phyloP scores from a whole-genome alignment of 2,888 invertebrate species.

The Catocala nupta region DNA sequence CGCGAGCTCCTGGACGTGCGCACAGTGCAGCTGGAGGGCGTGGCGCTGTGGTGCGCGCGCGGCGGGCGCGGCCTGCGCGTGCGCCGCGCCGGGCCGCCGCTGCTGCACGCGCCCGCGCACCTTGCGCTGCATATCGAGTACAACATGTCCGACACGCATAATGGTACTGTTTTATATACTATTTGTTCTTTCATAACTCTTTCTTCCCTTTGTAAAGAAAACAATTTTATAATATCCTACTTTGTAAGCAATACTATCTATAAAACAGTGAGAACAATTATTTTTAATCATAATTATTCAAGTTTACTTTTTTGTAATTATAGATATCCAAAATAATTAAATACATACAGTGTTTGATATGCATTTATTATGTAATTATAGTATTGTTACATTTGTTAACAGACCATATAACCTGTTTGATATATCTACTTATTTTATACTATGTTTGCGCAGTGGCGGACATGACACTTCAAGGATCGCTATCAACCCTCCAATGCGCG shows the following conservation, averaged over 20 bases:
- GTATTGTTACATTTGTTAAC: too few species aligned
- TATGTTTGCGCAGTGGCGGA: constrained; percentile 89
- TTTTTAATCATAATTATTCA: too few species aligned
- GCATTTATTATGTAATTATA: too few species aligned
- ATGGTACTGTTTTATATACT: constrained; percentile 63
- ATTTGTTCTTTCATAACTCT: too few species aligned
- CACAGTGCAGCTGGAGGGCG: constrained; percentile 90
- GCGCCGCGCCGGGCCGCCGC: constrained; percentile 85
- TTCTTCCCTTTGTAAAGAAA: too few species aligned
- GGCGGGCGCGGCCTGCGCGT: constrained; percentile 75
- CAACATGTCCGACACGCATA: constrained; percentile 90
- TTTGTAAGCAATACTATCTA: too few species aligned
- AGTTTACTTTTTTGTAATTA: too few species aligned
- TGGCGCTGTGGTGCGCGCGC: constrained; percentile 91
- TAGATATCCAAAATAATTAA: too few species aligned
- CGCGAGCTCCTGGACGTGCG: constrained; percentile 91
- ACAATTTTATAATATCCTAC: too few species aligned
- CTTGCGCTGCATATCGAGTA: constrained; percentile 93
- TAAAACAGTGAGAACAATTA: too few species aligned
- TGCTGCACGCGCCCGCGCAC: constrained; percentile 94
- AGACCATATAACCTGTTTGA: too few species aligned
- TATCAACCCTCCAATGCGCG: constrained; percentile 94
- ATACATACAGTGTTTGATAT: too few species aligned
- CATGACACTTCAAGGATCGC: constrained; percentile 93
- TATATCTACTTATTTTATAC: neutral